Conservation (phyloP, 2,797 vertebrate genomes). For the Artibeus lituratus region DNA sequence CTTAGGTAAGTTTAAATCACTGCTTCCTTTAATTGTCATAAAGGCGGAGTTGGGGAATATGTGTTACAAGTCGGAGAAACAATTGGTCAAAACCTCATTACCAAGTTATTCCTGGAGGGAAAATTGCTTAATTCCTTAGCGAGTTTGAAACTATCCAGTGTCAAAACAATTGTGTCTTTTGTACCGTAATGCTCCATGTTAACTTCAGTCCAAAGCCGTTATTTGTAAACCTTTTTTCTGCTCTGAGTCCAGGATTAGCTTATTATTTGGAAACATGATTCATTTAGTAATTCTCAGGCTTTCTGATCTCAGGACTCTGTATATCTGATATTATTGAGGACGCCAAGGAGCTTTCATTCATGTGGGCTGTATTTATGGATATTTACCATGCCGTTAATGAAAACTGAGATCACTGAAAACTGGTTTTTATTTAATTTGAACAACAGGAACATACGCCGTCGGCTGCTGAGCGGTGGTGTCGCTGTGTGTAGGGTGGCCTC, state of each 20-base stretch:
- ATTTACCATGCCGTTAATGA: neutral
- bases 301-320: neutral
- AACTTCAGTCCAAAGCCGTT: fast-evolving
- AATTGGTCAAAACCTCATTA: neutral
- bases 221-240: neutral
- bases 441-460: no score
- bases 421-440: neutral
- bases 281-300: neutral
- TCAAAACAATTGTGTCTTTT: neutral
- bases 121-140: neutral
- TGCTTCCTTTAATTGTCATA: neutral
- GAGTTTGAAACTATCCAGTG: neutral
- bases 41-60: neutral
- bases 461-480: fast-evolving
- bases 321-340: neutral
- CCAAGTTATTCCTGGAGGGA: neutral
- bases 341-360: neutral
- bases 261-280: neutral
- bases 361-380: neutral
- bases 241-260: neutral
- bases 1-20: constrained; percentile 87
- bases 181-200: fast-evolving
- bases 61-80: neutral
- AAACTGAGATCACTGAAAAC: neutral
- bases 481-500: fast-evolving